phyloP scores from a whole-genome alignment of 1,140 invertebrate genomes.

The Ctenoplectra terminalis region DNA sequence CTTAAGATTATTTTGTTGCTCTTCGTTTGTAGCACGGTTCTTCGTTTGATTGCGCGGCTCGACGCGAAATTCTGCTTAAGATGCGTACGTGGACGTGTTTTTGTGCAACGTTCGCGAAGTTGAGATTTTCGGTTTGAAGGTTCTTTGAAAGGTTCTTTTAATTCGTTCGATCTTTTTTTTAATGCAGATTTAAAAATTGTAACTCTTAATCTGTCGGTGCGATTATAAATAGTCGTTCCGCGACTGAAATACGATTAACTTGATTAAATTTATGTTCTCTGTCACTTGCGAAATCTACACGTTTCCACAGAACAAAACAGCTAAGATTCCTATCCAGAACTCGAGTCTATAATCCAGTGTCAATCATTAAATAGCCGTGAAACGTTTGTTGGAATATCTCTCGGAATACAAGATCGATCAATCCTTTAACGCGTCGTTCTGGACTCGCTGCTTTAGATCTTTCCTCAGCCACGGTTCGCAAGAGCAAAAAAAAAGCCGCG shows the following conservation, averaged over 20 bases:
- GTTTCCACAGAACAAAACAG: neutral
- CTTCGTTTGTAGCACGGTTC: no score
- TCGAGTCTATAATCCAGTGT: neutral
- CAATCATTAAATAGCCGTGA: neutral
- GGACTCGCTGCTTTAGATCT: neutral
- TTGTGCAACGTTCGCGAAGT: no score
- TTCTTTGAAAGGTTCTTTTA: no score
- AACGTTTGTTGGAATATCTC: neutral
- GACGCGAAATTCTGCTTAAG: no score
- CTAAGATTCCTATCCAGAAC: no score
- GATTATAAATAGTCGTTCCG: neutral
- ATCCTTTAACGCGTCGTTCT: neutral
- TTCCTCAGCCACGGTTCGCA: neutral
- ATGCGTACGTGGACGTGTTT: no score
- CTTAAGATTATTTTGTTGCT: no score
- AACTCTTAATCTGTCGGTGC: no score
- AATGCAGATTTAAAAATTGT: no score
- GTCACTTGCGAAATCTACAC: neutral
- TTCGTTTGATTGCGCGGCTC: no score
- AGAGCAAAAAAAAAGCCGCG: constrained; percentile 1
- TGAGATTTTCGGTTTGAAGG: no score
- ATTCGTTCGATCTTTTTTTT: no score
- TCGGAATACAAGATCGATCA: neutral
- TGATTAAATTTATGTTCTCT: neutral
- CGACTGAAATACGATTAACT: neutral